phyloP scores from a whole-genome alignment of 2,797 vertebrate genomes.

The Scarus forsteni region DNA sequence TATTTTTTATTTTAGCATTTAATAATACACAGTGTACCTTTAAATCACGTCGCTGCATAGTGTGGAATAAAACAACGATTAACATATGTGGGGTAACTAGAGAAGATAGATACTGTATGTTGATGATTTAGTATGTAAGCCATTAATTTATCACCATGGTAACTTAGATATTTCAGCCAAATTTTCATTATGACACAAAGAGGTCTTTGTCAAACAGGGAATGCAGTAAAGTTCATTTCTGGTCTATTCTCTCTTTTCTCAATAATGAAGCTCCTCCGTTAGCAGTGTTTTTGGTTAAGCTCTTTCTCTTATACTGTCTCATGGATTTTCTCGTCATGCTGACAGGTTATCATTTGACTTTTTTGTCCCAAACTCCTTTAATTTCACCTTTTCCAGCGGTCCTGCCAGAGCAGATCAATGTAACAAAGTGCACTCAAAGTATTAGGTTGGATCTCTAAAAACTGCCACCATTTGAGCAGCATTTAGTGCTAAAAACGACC shows the following conservation, averaged over 20 bases:
- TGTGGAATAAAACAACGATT: too few relatives aligned
- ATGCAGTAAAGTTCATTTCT: neutral
- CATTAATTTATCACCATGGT: too few relatives aligned
- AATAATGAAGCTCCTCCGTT: conserved; percentile 1
- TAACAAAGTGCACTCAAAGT: conserved; percentile 15
- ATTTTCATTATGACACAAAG: too few relatives aligned
- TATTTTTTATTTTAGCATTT: too few relatives aligned
- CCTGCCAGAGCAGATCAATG: conserved; percentile 35
- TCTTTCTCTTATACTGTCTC: conserved; percentile 5
- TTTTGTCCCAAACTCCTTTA: conserved; percentile 35
- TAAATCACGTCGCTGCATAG: too few relatives aligned
- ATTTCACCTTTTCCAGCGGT: conserved; percentile 23
- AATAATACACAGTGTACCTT: too few relatives aligned
- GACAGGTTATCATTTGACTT: conserved; percentile 45
- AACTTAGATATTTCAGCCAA: too few relatives aligned
- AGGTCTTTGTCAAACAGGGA: too few relatives aligned
- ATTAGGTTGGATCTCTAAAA: conserved; percentile 22
- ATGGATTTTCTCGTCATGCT: conserved; percentile 16
- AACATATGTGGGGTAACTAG: too few relatives aligned
- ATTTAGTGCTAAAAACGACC: conserved; percentile 7
- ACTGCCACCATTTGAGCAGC: neutral
- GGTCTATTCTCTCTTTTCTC: neutral
- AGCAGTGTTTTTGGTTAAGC: neutral
- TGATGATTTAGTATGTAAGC: too few relatives aligned
- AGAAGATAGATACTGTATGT: too few relatives aligned